Conservation (phyloP, 2,888 invertebrate genomes). For the Melinopterus prodromus region DNA sequence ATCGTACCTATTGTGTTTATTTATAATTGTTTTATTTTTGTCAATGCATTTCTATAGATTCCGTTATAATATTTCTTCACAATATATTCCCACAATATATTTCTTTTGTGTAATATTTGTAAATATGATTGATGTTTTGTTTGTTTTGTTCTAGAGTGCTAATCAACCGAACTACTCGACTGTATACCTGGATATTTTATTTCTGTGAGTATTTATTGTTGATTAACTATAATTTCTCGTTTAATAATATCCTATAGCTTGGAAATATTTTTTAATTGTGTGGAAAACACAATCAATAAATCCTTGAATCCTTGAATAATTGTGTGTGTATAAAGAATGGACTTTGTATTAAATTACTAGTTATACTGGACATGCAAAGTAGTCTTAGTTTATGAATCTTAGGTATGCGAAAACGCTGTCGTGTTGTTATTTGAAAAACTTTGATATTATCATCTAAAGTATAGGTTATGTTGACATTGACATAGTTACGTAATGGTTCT, state of each 20-base stretch:
- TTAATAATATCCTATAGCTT: background rate
- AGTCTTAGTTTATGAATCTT: background rate
- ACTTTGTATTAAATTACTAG: background rate
- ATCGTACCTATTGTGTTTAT: no score
- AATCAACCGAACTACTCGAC: background rate
- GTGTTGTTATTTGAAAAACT: background rate
- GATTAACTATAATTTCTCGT: background rate
- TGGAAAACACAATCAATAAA: no score
- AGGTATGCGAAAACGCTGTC: background rate
- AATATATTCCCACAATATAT: background rate
- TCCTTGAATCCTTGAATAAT: background rate
- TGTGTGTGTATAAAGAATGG: background rate
- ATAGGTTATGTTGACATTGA: background rate
- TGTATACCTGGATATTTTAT: background rate
- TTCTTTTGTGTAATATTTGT: no score
- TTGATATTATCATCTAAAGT: background rate
- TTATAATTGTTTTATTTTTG: no score
- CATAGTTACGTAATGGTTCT: background rate
- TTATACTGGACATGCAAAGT: background rate
- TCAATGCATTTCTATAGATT: no score
- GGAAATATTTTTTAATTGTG: background rate
- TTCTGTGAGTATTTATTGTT: background rate
- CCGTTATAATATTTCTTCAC: no score
- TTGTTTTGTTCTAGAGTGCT: background rate
- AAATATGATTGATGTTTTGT: background rate